phyloP scores from a whole-genome alignment of 2,797 vertebrate species.

The Pipistrellus pipistrellus region DNA sequence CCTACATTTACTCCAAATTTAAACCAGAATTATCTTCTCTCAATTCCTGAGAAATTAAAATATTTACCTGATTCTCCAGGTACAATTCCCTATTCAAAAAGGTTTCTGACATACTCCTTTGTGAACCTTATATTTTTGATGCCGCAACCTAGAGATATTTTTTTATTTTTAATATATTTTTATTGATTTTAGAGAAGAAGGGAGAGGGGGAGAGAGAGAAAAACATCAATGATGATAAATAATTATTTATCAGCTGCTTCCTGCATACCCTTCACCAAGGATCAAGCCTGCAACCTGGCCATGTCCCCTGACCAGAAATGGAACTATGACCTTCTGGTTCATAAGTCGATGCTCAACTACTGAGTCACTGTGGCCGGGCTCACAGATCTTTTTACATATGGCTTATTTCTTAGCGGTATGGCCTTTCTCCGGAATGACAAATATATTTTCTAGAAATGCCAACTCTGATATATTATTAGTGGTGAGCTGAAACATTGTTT shows the following conservation, averaged over 20 bases:
- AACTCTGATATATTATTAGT: constrained; percentile 52
- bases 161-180: neutral
- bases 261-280: no score
- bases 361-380: neutral
- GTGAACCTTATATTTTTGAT: constrained; percentile 24
- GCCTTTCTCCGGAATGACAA: constrained; percentile 50
- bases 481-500: constrained; percentile 46
- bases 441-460: constrained; percentile 48
- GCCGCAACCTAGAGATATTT: constrained; percentile 7
- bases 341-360: no score
- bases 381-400: neutral
- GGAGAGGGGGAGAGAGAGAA: no score
- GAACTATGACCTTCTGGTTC: no score
- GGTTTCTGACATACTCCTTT: neutral
- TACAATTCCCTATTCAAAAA: neutral
- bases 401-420: neutral
- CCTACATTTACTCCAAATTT: neutral
- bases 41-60: neutral
- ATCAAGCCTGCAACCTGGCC: no score
- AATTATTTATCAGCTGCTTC: no score
- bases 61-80: neutral
- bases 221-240: no score
- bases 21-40: neutral
- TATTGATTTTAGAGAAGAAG: no score
- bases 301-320: no score